Conservation (phyloP, 2,888 invertebrate genomes). For the Aporophyla nigra region DNA sequence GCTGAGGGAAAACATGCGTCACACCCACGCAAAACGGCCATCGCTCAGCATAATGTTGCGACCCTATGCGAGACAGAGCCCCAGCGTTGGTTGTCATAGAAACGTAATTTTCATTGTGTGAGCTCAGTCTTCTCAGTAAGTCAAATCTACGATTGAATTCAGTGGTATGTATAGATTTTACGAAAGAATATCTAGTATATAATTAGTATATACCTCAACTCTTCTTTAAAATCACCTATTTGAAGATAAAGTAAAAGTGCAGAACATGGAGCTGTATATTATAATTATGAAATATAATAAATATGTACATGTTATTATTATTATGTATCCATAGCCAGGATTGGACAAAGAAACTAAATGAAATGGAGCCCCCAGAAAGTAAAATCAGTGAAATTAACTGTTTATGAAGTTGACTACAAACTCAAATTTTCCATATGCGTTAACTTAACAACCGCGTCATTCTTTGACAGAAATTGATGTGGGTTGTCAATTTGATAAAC, state of each 20-base stretch:
- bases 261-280: constrained; percentile 22
- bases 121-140: background rate
- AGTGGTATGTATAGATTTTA: background rate
- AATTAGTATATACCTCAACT: background rate
- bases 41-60: too few relatives aligned
- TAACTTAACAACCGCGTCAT: background rate
- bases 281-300: constrained; percentile 7
- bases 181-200: background rate
- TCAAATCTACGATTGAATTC: too few relatives aligned
- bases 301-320: background rate
- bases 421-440: background rate
- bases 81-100: too few relatives aligned
- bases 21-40: too few relatives aligned
- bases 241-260: background rate
- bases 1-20: too few relatives aligned
- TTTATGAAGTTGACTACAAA: background rate
- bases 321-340: constrained; percentile 1
- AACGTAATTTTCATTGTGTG: too few relatives aligned
- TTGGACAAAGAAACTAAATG: background rate
- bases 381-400: background rate
- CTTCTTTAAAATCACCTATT: background rate
- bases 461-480: background rate
- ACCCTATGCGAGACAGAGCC: too few relatives aligned
- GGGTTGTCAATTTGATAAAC: background rate
- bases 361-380: background rate